A percentile compares a stretch with the other conserved stretches of the same genome.
phyloP scores from a whole-genome alignment of 64 coral and sea anemone species.

The Actinia equina region DNA sequence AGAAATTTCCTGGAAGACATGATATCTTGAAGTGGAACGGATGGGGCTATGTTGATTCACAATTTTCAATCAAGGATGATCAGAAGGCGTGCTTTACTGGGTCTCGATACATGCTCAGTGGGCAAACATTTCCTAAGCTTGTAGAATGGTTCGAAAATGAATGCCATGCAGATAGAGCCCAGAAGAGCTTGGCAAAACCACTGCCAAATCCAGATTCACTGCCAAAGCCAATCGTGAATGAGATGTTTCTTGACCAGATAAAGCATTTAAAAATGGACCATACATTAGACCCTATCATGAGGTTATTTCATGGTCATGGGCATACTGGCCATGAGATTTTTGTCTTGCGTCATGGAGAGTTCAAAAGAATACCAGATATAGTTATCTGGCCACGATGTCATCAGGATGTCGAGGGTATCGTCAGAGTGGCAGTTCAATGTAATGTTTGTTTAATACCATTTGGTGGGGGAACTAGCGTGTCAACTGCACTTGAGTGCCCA shows the following conservation, averaged over 20 bases:
- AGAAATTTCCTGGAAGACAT: conserved; percentile 62
- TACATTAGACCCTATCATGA: conserved; percentile 71
- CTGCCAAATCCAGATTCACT: conserved; percentile 74
- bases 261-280: conserved; percentile 54
- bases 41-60: conserved; percentile 89
- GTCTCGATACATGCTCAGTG: conserved; percentile 69
- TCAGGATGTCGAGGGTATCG: conserved; percentile 86
- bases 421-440: conserved; percentile 60
- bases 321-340: conserved; percentile 98
- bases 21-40: conserved; percentile 94
- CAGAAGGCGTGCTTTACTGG: conserved; percentile 69
- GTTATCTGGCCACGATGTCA: conserved; percentile 93
- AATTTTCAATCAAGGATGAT: conserved; percentile 63
- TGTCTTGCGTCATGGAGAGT: conserved; percentile 78
- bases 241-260: conserved; percentile 59
- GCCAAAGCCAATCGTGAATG: conserved; percentile 66
- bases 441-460: conserved; percentile 97
- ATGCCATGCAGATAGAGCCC: conserved; percentile 59
- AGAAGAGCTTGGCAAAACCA: conserved; percentile 59
- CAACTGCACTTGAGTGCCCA: conserved; percentile 85
- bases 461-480: conserved; percentile 98
- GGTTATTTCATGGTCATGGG: conserved; percentile 91
- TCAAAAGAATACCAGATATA: conserved; percentile 89
- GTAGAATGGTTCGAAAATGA: conserved; percentile 81
- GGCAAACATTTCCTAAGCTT: conserved; percentile 90